Base-by-base conservation (phyloP, 2,797 vertebrate species). In the Euthynnus affinis region DNA sequence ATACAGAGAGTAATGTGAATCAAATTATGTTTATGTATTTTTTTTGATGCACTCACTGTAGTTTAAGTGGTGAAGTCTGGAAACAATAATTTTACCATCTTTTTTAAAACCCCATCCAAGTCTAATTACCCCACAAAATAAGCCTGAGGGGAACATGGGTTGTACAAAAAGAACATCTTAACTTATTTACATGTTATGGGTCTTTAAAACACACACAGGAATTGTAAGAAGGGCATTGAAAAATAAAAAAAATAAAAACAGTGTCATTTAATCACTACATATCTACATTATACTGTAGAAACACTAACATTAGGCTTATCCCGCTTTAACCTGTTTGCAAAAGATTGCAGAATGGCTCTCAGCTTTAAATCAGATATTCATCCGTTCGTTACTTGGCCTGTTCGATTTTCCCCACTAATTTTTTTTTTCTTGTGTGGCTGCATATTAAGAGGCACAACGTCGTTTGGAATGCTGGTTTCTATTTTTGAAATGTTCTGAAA, bases 401-500 rank as follows among this genome's bases (percentile, higher is more conserved):
- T 93, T 92, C 86, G 70, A 92, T 92, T 91, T 88, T 80, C 81
- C 90, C 88, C 73, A 80, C 87, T 83, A 88, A 84, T 86, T 88
- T 88, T 76, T 89, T 83, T 78, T 81, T 82, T 57, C 85, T 81
- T 87, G 83, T 93, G 91, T 86, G 90, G 91, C 90, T 93, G 92
- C 93, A 94, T 95, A 94, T 95, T 95, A 95, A 95, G 93, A 91
- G 92, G 93, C 91, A 87, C 90, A 82, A 89, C 90, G 93, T 94
- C 90, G 89, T 94, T 94, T 94, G 93, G 93, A 95, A 95, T 94
- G 92, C 93, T 91, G 93, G 94, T 94, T 96, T 94, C 95, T 95
- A 95, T 96, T 96, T 95, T 96, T 95, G 94, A 95, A 95, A 95
- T 95, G 95, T 95, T 95, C 94, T 94, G 94, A 95, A 95, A 96